Evolutionary conservation across 1,140 invertebrate species (phyloP).

Genomic region (Plutomurus gul): DNA sequence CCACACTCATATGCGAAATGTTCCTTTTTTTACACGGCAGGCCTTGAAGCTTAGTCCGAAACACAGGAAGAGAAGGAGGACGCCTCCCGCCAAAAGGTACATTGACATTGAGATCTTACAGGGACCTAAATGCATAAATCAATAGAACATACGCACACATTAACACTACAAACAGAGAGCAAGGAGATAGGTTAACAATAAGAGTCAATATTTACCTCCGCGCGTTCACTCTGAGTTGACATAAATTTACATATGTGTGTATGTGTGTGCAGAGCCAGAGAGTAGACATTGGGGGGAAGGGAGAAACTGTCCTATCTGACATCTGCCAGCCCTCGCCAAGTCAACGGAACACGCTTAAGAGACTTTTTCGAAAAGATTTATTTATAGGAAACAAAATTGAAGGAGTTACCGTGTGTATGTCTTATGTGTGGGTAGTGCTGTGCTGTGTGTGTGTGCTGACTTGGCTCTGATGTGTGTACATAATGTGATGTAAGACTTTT

Average conservation of each 20-base stretch:
- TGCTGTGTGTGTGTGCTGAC: no score
- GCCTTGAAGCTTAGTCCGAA: conserved; percentile 67
- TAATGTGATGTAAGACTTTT: no score
- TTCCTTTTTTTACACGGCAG: conserved; percentile 60
- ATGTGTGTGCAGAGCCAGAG: no score
- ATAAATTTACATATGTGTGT: conserved; percentile 16
- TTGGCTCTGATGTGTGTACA: no score
- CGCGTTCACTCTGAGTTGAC: background rate
- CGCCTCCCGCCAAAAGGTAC: conserved; percentile 64
- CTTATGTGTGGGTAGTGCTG: no score
- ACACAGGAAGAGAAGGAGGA: conserved; percentile 64
- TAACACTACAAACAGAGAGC: background rate
- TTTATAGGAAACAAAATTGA: background rate
- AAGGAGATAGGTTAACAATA: background rate
- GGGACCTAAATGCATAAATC: conserved; percentile 61
- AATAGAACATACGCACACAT: conserved; percentile 4
- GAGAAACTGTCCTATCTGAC: background rate
- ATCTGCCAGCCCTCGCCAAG: background rate
- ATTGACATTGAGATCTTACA: conserved; percentile 69
- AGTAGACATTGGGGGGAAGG: background rate
- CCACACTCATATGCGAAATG: conserved; percentile 60
- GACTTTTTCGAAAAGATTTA: conserved; percentile 3
- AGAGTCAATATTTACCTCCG: conserved; percentile 6
- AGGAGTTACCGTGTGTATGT: background rate
- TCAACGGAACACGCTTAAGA: background rate